Percentiles rank a stretch among this genome's conserved stretches.
phyloP scores from a whole-genome alignment of 2,888 invertebrate species.

The Blera fallax region DNA sequence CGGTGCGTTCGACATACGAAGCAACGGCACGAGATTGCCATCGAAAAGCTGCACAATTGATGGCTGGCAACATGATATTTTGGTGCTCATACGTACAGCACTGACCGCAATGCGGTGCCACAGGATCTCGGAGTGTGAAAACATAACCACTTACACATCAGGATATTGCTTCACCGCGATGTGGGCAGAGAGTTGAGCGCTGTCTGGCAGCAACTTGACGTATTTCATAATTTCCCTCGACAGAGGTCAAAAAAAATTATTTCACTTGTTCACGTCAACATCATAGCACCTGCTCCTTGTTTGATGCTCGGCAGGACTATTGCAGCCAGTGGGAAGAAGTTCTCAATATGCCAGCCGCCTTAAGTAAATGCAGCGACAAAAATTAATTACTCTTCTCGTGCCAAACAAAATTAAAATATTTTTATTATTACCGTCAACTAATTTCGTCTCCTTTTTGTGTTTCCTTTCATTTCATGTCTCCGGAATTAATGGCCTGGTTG shows the following conservation, averaged over 20 bases:
- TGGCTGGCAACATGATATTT: slow-evolving; percentile 72
- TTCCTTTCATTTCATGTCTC: slow-evolving; percentile 49
- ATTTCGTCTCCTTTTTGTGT: slow-evolving; percentile 15
- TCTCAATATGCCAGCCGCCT: slow-evolving; percentile 24
- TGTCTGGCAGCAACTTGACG: slow-evolving; percentile 59
- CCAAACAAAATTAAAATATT: slow-evolving; percentile 47
- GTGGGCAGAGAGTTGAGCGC: slow-evolving; percentile 51
- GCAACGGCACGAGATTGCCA: slow-evolving; percentile 63
- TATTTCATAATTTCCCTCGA: slow-evolving; percentile 65
- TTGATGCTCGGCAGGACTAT: slow-evolving; percentile 23
- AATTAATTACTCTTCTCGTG: slow-evolving; percentile 56
- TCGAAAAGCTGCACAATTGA: slow-evolving; percentile 70
- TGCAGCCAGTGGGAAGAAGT: slow-evolving; percentile 7
- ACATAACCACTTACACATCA: slow-evolving; percentile 58
- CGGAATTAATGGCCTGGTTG: slow-evolving; percentile 44
- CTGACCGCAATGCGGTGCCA: slow-evolving; percentile 62
- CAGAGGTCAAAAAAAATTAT: slow-evolving; percentile 42
- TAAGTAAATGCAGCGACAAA: slow-evolving; percentile 61
- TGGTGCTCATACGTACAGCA: slow-evolving; percentile 36
- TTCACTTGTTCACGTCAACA: slow-evolving; percentile 52
- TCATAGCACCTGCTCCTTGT: slow-evolving; percentile 50
- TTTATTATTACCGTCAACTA: slow-evolving; percentile 50
- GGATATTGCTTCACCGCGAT: slow-evolving; percentile 7
- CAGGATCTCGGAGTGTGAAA: slow-evolving; percentile 68
- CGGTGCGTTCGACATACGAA: slow-evolving; percentile 15